Percentiles rank a stretch among this genome's conserved stretches.
These are phyloP conservation scores for Syngnathus typhle DNA, from an alignment of 2,113 vertebrate genomes.

Conservation along the genomic window DNA sequence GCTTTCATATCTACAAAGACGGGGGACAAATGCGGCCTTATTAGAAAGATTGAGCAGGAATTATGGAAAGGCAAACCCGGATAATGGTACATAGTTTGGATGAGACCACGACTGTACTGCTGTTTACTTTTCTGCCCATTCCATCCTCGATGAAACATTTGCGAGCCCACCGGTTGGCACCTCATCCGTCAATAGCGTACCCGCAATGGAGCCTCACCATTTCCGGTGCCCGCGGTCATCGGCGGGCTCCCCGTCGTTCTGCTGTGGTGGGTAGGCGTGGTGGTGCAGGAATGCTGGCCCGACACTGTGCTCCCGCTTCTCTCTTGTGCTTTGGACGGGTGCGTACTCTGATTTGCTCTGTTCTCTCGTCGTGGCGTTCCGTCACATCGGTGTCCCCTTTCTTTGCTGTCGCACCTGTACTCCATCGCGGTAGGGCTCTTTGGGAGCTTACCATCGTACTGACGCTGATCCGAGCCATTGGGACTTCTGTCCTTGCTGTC, in stretches of 20 bases:
- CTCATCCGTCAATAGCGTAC: background rate
- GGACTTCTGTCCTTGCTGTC: constrained; percentile 67
- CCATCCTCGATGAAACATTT: no score
- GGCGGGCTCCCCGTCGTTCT: constrained; percentile 86
- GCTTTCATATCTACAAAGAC: constrained; percentile 76
- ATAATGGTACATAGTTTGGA: no score
- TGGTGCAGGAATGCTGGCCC: constrained; percentile 72
- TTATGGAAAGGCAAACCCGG: no score
- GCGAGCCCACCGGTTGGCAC: no score
- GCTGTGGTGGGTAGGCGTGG: constrained; percentile 79
- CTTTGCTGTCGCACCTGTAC: constrained; percentile 54
- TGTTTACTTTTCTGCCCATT: no score
- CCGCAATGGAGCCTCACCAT: constrained; percentile 66
- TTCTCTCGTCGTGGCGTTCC: constrained; percentile 83
- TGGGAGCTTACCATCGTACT: constrained; percentile 46
- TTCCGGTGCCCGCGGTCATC: constrained; percentile 75
- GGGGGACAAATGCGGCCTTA: background rate
- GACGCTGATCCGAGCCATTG: constrained; percentile 57
- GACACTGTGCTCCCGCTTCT: constrained; percentile 77
- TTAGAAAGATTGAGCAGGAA: background rate
- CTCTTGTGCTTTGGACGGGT: constrained; percentile 89
- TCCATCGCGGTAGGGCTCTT: constrained; percentile 50
- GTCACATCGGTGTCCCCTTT: constrained; percentile 76
- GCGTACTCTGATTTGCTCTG: constrained; percentile 75
- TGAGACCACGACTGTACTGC: no score